Conservation (phyloP, 2,113 vertebrate genomes). For the Pontoporia blainvillei region DNA sequence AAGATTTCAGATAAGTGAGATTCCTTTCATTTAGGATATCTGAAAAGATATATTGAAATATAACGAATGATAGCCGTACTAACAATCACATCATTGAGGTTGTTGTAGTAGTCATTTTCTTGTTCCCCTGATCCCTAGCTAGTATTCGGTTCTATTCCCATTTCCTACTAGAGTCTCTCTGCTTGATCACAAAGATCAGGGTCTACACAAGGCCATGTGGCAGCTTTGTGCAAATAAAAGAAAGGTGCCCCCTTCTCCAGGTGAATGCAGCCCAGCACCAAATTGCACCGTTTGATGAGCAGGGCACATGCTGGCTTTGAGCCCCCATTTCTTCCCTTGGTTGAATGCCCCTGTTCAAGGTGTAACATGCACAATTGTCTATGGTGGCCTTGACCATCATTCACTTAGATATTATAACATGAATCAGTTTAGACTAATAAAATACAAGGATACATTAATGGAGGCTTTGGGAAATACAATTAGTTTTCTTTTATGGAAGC, state of each 20-base stretch:
- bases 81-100: background rate
- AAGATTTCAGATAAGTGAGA: background rate
- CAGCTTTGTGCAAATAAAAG: background rate
- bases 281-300: background rate
- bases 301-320: background rate
- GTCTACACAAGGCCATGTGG: background rate
- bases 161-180: background rate
- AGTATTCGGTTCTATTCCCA: background rate
- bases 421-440: background rate
- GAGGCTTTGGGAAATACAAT: background rate
- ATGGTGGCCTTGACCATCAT: background rate
- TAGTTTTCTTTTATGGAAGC: background rate
- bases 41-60: background rate
- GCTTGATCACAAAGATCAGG: background rate
- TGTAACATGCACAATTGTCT: background rate
- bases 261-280: background rate
- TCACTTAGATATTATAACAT: background rate
- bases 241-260: background rate
- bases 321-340: accelerated
- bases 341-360: background rate
- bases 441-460: background rate
- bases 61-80: background rate
- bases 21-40: background rate
- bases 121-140: background rate
- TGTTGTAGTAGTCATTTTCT: background rate